Conservation (phyloP, 2,888 invertebrate genomes). For the Morinoia aosen region DNA sequence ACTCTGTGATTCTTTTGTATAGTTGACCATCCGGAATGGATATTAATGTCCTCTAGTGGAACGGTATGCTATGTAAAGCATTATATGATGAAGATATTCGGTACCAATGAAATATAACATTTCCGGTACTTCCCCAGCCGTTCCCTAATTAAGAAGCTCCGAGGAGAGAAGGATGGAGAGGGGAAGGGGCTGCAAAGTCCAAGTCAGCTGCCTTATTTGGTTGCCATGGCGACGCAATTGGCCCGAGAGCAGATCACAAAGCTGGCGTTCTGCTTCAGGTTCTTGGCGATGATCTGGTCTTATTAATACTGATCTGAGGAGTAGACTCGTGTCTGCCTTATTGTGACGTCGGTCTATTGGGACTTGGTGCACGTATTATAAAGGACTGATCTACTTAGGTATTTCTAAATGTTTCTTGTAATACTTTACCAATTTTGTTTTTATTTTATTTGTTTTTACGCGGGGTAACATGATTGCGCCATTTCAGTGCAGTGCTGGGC, state of each 20-base stretch:
- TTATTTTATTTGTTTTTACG: not conserved
- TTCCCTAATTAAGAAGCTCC: not conserved
- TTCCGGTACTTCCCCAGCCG: not conserved
- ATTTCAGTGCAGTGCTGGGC: no score
- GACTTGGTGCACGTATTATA: not conserved
- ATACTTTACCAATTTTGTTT: not conserved
- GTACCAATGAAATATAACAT: not conserved
- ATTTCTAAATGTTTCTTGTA: not conserved
- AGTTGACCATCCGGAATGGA: not conserved
- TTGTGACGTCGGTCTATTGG: not conserved
- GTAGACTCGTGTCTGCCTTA: not conserved
- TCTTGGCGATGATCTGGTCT: conserved; percentile 7
- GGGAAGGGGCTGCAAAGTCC: not conserved
- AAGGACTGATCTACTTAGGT: not conserved
- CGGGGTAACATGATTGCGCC: no score
- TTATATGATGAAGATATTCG: not conserved
- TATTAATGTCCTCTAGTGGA: not conserved
- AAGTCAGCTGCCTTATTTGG: conserved; percentile 1
- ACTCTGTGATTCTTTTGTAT: not conserved
- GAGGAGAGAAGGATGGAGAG: not conserved
- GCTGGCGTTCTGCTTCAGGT: not conserved
- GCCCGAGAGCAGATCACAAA: not conserved
- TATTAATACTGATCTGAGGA: not conserved
- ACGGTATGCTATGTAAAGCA: not conserved
- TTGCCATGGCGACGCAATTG: conserved; percentile 23